A percentile compares a stretch with the other conserved stretches of the same genome.
These are phyloP conservation scores for Danio choprae DNA, from an alignment of 2,797 vertebrate species.

Conservation along the genomic window DNA sequence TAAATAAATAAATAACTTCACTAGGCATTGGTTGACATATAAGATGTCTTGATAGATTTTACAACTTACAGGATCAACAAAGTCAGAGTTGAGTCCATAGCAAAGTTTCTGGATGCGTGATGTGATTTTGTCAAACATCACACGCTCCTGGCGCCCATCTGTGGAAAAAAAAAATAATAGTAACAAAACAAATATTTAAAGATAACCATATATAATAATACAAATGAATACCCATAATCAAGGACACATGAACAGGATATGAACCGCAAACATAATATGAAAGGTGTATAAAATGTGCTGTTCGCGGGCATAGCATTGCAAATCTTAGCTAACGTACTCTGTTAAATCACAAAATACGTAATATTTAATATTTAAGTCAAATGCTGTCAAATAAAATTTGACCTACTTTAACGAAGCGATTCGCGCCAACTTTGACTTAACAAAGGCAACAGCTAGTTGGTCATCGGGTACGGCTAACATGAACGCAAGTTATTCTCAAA, in stretches of 20 bases:
- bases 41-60: background rate
- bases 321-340: background rate
- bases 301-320: background rate
- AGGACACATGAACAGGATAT: background rate
- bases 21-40: background rate
- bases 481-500: too few species aligned
- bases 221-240: background rate
- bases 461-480: background rate
- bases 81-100: slow-evolving; percentile 94
- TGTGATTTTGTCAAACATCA: slow-evolving; percentile 99
- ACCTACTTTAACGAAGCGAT: background rate
- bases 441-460: slow-evolving; percentile 4
- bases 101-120: slow-evolving; percentile 98
- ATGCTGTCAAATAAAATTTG: background rate
- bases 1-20: background rate
- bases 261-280: background rate
- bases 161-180: slow-evolving; percentile 36
- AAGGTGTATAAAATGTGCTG: background rate
- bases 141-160: slow-evolving; percentile 96
- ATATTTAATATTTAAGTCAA: background rate
- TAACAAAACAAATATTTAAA: background rate
- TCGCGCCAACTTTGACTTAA: slow-evolving; percentile 41
- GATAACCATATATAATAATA: background rate
- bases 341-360: background rate
- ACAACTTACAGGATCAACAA: slow-evolving; percentile 89